These are phyloP conservation scores for Drosophila falleni DNA, from an alignment of 2,888 invertebrate genomes.

Conservation along the genomic window DNA sequence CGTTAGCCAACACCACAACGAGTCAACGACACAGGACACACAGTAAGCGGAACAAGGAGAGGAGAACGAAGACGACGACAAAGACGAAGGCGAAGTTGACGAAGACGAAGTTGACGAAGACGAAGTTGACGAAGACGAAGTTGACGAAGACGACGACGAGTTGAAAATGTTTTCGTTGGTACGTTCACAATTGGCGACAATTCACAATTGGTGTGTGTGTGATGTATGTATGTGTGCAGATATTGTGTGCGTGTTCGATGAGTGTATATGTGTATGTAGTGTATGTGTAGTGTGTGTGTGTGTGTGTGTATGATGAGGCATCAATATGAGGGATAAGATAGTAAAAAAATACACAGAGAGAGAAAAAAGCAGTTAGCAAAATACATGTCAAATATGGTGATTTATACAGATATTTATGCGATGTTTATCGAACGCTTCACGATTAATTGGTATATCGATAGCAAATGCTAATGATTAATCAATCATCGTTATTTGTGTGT, in stretches of 20 bases:
- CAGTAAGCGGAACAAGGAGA: constrained; percentile 45
- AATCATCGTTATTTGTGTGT: constrained; percentile 8
- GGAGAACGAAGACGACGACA: constrained; percentile 25
- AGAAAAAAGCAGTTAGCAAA: constrained; percentile 76
- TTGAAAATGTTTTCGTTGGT: constrained; percentile 51
- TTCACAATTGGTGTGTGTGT: constrained; percentile 64
- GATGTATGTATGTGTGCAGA: constrained; percentile 29
- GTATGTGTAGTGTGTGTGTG: constrained; percentile 25
- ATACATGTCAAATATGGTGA: constrained; percentile 58
- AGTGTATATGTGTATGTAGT: constrained; percentile 34
- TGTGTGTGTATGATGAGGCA: constrained; percentile 33
- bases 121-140: constrained; percentile 20
- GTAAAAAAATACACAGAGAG: constrained; percentile 74
- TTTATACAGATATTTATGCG: constrained; percentile 58
- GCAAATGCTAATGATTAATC: background rate
- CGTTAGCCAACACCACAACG: constrained; percentile 11
- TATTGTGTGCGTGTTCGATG: constrained; percentile 30
- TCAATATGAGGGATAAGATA: constrained; percentile 61
- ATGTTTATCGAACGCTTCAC: constrained; percentile 54
- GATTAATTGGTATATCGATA: constrained; percentile 21
- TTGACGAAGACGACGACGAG: constrained; percentile 30
- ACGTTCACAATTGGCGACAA: constrained; percentile 73
- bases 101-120: constrained; percentile 27
- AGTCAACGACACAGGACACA: constrained; percentile 23
- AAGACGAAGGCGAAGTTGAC: constrained; percentile 19